Conservation (phyloP, 1,140 invertebrate species). For the Pararge aegeria region DNA sequence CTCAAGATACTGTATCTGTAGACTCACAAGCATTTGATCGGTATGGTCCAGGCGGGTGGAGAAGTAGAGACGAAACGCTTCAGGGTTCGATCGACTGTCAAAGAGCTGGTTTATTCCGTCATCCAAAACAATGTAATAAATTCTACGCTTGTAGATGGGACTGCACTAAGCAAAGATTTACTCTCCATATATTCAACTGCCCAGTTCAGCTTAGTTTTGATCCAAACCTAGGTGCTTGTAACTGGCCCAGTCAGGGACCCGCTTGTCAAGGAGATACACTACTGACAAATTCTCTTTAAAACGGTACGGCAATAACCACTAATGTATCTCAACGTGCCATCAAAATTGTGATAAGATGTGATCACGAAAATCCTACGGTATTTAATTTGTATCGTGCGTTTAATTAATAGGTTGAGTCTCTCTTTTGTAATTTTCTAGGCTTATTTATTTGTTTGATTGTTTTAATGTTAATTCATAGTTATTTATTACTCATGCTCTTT, state of each 20-base stretch:
- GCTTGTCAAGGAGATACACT: constrained; percentile 87
- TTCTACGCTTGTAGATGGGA: constrained; percentile 94
- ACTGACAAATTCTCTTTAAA: constrained; percentile 79
- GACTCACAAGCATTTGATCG: constrained; percentile 74
- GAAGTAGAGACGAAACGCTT: constrained; percentile 80
- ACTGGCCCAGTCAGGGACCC: constrained; percentile 90
- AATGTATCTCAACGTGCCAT: constrained; percentile 66
- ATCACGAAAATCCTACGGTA: constrained; percentile 45
- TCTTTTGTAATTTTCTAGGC: constrained; percentile 54
- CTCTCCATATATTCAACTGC: constrained; percentile 89
- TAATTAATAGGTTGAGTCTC: constrained; percentile 38
- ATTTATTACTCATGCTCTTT: constrained; percentile 69
- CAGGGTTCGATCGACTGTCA: constrained; percentile 85
- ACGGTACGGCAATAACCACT: constrained; percentile 35
- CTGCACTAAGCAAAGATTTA: constrained; percentile 88
- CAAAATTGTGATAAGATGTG: constrained; percentile 69
- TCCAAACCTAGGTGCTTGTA: constrained; percentile 86
- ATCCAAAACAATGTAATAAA: constrained; percentile 90
- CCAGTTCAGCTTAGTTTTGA: constrained; percentile 91
- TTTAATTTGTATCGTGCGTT: constrained; percentile 25
- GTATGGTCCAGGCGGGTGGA: constrained; percentile 79
- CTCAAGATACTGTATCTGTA: constrained; percentile 34
- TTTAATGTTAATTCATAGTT: constrained; percentile 72
- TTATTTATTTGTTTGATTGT: constrained; percentile 74
- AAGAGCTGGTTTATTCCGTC: constrained; percentile 89